Evolutionary conservation across 1,140 invertebrate species (phyloP), one percentile per base, ranked within the genome.

Genomic region (Anastrepha ludens): DNA sequence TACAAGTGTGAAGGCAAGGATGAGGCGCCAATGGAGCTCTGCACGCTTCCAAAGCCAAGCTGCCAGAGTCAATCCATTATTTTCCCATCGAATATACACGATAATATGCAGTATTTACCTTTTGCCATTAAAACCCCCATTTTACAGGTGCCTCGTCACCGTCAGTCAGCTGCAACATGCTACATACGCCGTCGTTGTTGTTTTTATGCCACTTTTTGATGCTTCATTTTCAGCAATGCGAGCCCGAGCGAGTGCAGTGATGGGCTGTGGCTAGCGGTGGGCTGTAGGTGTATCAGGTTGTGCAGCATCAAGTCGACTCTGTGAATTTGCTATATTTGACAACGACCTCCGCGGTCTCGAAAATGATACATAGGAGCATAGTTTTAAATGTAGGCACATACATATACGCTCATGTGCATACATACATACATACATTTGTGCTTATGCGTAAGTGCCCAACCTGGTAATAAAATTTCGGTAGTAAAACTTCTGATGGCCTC

Each of bases 61-160:
- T 81, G 74, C n/a, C 74, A 55, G 44, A 55, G 74, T 81, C 74
- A 81, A 81, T 81, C 74, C 74, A 81, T 81, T 81, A 81, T 81
- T 81, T 81, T 81, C 74, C 74, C 74, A 81, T 81, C 47, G 74
- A 55, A 50, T 81, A 17, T 81, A 81, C 74, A 81, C n/a, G 74
- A 81, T 81, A 81, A 81, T 81, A 81, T 41, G 74, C 74, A 50
- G 74, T 81, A 58, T 81, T 81, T 81, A 81, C 74, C 74, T 81
- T 81, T 81, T 81, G 74, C 74, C 50, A 81, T 81, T 81, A 81
- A 81, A 55, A 81, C 74, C 47, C 74, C 74, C 74, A 81, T 47
- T 81, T 81, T 55, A 17, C 7, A 17, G 67, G 3, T 17, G 67
- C 11, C 47, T n/a, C 7, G 20, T 20, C 74, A 29, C n/a, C 29